A percentile compares a stretch with the other conserved stretches of the same genome.
Evolutionary conservation across 2,888 invertebrate species (phyloP).

Genomic region (Prosapia bicincta): DNA sequence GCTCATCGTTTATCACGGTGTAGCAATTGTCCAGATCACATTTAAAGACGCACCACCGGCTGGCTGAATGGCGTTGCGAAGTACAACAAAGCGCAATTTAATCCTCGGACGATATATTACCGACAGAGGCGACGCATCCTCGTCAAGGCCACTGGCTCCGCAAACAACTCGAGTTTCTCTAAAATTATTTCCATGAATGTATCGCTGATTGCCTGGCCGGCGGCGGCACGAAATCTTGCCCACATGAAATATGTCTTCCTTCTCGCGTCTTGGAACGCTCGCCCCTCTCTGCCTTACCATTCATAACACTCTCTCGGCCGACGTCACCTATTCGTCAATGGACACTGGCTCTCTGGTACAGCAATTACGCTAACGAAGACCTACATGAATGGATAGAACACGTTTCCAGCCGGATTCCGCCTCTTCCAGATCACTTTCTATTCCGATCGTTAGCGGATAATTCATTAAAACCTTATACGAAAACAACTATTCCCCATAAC

Average conservation of each 20-base stretch:
- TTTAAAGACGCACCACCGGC: background rate
- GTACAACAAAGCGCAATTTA: background rate
- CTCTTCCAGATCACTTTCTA: background rate
- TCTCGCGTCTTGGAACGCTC: background rate
- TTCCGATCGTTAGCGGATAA: background rate
- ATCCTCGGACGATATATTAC: background rate
- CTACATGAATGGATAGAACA: background rate
- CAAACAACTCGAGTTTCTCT: background rate
- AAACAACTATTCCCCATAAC: background rate
- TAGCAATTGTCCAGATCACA: background rate
- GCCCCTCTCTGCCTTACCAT: background rate
- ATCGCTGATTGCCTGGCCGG: background rate
- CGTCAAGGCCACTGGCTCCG: background rate
- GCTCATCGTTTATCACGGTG: background rate
- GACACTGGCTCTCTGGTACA: background rate
- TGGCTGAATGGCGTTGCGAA: background rate
- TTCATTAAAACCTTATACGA: slow-evolving; percentile 2
- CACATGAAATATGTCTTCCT: background rate
- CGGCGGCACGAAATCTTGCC: background rate
- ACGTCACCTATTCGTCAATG: background rate
- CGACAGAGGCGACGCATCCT: background rate
- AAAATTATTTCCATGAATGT: background rate
- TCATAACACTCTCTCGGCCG: background rate
- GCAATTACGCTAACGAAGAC: background rate
- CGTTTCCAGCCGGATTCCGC: background rate